Evolutionary conservation across 2,888 invertebrate species (phyloP).

Genomic region (Villa cingulata): DNA sequence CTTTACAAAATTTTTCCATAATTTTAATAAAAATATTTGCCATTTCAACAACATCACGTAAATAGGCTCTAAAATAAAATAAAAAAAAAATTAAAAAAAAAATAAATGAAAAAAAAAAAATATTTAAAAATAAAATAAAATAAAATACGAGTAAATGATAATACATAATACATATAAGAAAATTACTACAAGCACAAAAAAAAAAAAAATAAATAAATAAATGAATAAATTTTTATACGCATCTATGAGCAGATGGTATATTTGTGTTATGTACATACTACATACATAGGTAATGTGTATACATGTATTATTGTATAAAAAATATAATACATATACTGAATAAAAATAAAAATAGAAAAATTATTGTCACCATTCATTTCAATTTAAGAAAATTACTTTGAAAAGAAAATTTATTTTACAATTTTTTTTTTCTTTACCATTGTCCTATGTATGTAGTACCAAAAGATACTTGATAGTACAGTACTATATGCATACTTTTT

Average conservation of each 20-base stretch:
- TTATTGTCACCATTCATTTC: neutral
- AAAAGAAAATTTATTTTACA: neutral
- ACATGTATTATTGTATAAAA: too few relatives aligned
- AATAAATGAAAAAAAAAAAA: neutral
- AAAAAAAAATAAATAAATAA: too few relatives aligned
- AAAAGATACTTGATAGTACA: too few relatives aligned
- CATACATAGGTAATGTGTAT: too few relatives aligned
- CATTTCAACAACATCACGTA: constrained; percentile 79
- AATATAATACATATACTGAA: too few relatives aligned
- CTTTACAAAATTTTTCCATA: constrained; percentile 59
- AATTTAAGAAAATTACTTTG: neutral
- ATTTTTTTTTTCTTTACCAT: neutral
- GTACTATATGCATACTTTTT: too few relatives aligned
- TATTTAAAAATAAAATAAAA: neutral
- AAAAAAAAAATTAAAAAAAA: neutral
- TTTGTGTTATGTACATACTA: too few relatives aligned
- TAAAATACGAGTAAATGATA: neutral
- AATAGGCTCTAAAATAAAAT: constrained; percentile 46
- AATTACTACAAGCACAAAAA: too few relatives aligned
- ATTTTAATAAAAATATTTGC: constrained; percentile 84
- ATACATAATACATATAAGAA: neutral
- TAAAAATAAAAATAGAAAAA: neutral
- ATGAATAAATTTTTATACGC: too few relatives aligned
- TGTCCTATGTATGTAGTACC: too few relatives aligned
- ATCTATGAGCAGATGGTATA: too few relatives aligned